These are phyloP conservation scores for Trichogramma dendrolimi DNA, from an alignment of 2,888 invertebrate genomes.

Conservation along the genomic window DNA sequence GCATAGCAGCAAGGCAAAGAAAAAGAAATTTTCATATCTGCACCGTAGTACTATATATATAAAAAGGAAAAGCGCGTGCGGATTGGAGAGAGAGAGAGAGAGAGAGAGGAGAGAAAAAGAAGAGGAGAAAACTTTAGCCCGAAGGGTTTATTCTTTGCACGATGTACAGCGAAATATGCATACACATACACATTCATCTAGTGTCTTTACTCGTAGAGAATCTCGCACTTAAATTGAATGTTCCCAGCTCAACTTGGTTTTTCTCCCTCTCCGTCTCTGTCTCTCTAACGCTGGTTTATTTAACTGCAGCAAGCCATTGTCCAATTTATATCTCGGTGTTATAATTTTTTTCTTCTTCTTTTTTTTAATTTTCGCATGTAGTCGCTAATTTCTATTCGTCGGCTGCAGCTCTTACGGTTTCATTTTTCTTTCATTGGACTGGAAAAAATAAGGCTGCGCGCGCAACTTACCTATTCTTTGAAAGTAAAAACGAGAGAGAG, in stretches of 20 bases:
- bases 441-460: constrained; percentile 8
- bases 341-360: background rate
- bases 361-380: background rate
- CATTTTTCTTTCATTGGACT: constrained; percentile 11
- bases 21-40: no score
- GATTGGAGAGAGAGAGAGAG: no score
- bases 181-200: no score
- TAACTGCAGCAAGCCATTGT: background rate
- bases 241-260: constrained; percentile 1
- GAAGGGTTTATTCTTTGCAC: no score
- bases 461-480: constrained; percentile 5
- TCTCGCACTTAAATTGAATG: constrained; percentile 24
- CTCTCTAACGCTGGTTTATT: background rate
- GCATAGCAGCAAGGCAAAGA: no score
- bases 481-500: background rate
- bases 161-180: no score
- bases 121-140: no score
- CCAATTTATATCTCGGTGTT: background rate
- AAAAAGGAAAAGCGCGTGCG: no score
- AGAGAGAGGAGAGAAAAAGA: no score
- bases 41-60: no score
- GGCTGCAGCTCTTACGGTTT: background rate
- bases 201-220: background rate
- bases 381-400: constrained; percentile 18
- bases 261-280: constrained; percentile 8